phyloP scores from a whole-genome alignment of 2,888 invertebrate genomes.

The Xestobium rufovillosum region DNA sequence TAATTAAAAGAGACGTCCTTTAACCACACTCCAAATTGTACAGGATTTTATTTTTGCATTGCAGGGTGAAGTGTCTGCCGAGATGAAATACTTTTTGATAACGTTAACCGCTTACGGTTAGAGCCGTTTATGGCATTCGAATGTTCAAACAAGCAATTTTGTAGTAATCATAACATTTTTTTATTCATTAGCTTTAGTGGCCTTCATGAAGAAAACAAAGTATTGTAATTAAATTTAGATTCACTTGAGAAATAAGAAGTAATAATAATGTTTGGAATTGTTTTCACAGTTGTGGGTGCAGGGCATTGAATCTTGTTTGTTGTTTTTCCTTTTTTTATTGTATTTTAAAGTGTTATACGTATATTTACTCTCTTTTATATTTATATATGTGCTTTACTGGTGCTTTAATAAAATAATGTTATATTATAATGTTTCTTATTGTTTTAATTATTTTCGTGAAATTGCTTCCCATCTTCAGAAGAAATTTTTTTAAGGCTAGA shows the following conservation, averaged over 20 bases:
- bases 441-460: too few relatives aligned
- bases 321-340: slow-evolving; percentile 16
- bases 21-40: slow-evolving; percentile 12
- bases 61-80: slow-evolving; percentile 61
- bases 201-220: slow-evolving; percentile 29
- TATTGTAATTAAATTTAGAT: slow-evolving; percentile 25
- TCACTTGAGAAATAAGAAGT: slow-evolving; percentile 13
- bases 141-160: slow-evolving; percentile 15
- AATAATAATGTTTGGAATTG: slow-evolving; percentile 18
- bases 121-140: slow-evolving; percentile 16
- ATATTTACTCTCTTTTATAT: slow-evolving; percentile 28
- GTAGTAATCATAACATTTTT: slow-evolving; percentile 14
- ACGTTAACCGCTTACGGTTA: slow-evolving; percentile 44
- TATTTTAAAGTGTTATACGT: slow-evolving; percentile 23
- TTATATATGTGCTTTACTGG: slow-evolving; percentile 33
- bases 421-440: too few relatives aligned
- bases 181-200: slow-evolving; percentile 30
- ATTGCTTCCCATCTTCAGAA: too few relatives aligned
- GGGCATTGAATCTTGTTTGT: slow-evolving; percentile 19
- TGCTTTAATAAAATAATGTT: slow-evolving; percentile 26
- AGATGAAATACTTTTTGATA: slow-evolving; percentile 59
- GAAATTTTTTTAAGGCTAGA: too few relatives aligned
- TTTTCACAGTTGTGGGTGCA: slow-evolving; percentile 26
- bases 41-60: slow-evolving; percentile 34
- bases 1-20: slow-evolving; percentile 10